Evolutionary conservation across 2,888 invertebrate genomes (phyloP).

Genomic region (Zaprionus obscuricornis): DNA sequence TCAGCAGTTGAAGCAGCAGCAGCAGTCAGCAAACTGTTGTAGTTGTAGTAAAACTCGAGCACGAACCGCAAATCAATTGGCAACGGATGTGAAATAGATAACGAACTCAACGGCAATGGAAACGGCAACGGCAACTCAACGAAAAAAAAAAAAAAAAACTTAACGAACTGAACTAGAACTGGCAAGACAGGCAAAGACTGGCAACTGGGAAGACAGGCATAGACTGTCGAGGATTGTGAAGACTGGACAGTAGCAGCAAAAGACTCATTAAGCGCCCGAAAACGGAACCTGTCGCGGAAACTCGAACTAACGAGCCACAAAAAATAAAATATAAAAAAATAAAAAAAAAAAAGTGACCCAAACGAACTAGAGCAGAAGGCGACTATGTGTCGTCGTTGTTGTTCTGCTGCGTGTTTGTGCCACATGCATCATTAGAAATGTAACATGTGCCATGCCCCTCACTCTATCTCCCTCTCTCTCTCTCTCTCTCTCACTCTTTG

Average conservation of each 20-base stretch:
- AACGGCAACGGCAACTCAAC: no score
- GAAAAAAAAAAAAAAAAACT: no score
- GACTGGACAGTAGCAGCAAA: no score
- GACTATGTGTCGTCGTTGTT: no score
- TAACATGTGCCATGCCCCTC: constrained; percentile 40
- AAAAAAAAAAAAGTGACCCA: constrained; percentile 20
- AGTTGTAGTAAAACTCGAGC: no score
- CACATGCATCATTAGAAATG: constrained; percentile 71
- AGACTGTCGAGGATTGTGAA: no score
- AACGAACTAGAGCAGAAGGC: constrained; percentile 38
- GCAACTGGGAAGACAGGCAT: no score
- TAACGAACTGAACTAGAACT: constrained; percentile 22
- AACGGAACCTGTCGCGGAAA: constrained; percentile 35
- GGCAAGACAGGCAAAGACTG: no score
- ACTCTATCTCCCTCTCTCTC: not conserved
- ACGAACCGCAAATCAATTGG: constrained; percentile 17
- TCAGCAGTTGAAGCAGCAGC: no score
- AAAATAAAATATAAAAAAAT: no score
- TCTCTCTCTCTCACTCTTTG: not conserved
- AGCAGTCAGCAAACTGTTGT: no score
- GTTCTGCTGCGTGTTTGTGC: constrained; percentile 46
- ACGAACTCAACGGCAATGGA: no score
- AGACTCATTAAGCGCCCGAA: constrained; percentile 34
- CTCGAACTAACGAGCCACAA: constrained; percentile 31
- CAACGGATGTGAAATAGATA: constrained; percentile 29